Conservation (phyloP, 2,797 vertebrate genomes). For the Ceryle rudis region DNA sequence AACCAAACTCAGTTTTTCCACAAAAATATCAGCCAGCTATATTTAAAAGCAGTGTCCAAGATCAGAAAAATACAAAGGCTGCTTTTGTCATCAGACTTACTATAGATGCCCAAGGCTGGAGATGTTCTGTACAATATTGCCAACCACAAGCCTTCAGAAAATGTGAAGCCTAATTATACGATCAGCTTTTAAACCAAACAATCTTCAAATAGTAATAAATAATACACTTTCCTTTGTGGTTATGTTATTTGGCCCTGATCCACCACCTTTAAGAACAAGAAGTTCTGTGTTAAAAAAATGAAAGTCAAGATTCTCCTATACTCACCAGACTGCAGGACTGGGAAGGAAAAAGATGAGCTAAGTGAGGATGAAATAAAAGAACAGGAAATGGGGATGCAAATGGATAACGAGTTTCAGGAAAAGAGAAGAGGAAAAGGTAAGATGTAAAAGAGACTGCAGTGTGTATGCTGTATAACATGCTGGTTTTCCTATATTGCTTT, state of each 20-base stretch:
- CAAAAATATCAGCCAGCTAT: not conserved
- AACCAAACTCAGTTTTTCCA: not conserved
- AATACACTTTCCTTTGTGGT: not conserved
- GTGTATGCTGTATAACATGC: not conserved
- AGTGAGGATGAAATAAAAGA: not conserved
- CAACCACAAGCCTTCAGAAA: constrained; percentile 3
- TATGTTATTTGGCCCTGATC: not conserved
- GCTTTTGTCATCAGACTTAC: not conserved
- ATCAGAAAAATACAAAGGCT: not conserved
- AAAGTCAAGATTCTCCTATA: not conserved
- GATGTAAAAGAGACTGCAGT: not conserved
- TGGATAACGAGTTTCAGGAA: not conserved
- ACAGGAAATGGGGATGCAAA: not conserved
- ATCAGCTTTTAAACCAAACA: not conserved
- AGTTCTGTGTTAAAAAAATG: not conserved
- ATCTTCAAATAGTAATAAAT: not conserved
- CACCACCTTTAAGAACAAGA: not conserved
- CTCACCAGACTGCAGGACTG: not conserved
- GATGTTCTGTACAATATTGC: not conserved
- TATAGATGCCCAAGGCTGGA: not conserved
- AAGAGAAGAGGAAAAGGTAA: not conserved
- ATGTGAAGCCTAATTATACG: not conserved
- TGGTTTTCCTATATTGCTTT: not conserved
- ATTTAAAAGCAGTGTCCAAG: not conserved
- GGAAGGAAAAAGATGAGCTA: not conserved